These are phyloP conservation scores for Takifugu bimaculatus DNA, from an alignment of 2,113 vertebrate genomes.

Conservation along the genomic window DNA sequence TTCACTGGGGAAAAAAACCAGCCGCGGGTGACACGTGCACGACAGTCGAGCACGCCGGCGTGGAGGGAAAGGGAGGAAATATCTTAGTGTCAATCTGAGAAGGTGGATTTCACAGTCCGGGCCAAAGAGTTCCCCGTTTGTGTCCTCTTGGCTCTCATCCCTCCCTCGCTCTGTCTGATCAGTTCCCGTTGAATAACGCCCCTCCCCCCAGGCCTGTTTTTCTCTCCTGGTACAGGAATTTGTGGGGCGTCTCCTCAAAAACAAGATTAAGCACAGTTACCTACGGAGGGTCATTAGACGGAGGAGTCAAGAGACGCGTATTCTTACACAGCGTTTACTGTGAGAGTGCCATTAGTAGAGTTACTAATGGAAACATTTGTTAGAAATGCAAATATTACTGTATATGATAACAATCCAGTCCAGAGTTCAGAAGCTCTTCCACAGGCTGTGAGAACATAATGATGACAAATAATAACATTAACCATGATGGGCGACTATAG, in stretches of 20 bases:
- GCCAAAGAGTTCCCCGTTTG: background rate
- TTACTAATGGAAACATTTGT: too few species aligned
- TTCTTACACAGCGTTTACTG: background rate
- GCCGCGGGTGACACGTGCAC: background rate
- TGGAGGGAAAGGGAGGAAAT: conserved; percentile 4
- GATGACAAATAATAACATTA: too few species aligned
- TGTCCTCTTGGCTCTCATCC: background rate
- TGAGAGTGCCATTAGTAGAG: too few species aligned
- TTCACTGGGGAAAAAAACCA: background rate
- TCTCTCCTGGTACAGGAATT: conserved; percentile 41
- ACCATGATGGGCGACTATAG: too few species aligned
- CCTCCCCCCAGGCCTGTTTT: conserved; percentile 40
- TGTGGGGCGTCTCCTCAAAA: conserved; percentile 35
- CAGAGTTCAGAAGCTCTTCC: background rate
- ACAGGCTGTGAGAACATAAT: too few species aligned
- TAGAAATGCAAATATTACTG: too few species aligned
- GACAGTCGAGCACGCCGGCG: conserved; percentile 1
- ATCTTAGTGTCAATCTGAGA: background rate
- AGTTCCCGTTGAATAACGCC: conserved; percentile 22
- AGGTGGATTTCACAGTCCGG: background rate
- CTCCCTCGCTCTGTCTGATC: conserved; percentile 27
- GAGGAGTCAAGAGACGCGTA: background rate
- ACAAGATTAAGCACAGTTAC: conserved; percentile 37
- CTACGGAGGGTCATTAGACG: conserved; percentile 1
- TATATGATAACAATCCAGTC: too few species aligned